These are phyloP conservation scores for Triplophysa dalaica DNA, from an alignment of 2,113 vertebrate genomes.

Conservation along the genomic window DNA sequence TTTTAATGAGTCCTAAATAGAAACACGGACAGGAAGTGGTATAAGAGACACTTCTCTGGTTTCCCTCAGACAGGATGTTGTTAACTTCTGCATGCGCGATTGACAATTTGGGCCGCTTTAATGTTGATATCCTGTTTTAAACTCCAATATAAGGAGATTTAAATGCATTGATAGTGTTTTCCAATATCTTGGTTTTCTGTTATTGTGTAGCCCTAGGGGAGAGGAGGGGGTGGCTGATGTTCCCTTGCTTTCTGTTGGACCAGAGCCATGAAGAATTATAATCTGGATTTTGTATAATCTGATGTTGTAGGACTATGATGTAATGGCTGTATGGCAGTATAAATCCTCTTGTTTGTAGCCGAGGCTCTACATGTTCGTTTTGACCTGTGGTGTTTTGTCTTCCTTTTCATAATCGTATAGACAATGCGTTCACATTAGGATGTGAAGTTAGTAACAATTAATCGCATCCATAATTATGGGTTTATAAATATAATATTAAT, in stretches of 20 bases:
- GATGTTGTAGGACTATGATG: not conserved
- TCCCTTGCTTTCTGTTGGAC: constrained; percentile 6
- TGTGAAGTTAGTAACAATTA: too few species aligned
- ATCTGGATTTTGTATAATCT: constrained; percentile 25
- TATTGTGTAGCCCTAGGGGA: too few species aligned
- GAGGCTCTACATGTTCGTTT: not conserved
- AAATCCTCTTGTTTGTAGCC: constrained; percentile 1
- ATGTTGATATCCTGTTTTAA: not conserved
- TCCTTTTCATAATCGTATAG: too few species aligned
- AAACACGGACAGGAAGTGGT: constrained; percentile 10
- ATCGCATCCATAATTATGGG: too few species aligned
- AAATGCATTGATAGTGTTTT: not conserved
- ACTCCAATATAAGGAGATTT: not conserved
- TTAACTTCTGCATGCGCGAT: not conserved
- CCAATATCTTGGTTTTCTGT: not conserved
- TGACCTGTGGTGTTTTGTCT: too few species aligned
- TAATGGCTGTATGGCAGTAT: not conserved
- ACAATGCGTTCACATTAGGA: too few species aligned
- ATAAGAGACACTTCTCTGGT: constrained; percentile 24
- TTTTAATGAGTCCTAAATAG: constrained; percentile 40
- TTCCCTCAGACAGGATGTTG: constrained; percentile 24
- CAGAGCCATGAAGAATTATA: not conserved
- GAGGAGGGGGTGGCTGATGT: not conserved
- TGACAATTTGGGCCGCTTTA: not conserved
- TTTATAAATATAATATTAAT: too few species aligned